Percentiles rank a stretch among this genome's conserved stretches.
Evolutionary conservation across 2,888 invertebrate genomes (phyloP).

Genomic region (Tipula unca): DNA sequence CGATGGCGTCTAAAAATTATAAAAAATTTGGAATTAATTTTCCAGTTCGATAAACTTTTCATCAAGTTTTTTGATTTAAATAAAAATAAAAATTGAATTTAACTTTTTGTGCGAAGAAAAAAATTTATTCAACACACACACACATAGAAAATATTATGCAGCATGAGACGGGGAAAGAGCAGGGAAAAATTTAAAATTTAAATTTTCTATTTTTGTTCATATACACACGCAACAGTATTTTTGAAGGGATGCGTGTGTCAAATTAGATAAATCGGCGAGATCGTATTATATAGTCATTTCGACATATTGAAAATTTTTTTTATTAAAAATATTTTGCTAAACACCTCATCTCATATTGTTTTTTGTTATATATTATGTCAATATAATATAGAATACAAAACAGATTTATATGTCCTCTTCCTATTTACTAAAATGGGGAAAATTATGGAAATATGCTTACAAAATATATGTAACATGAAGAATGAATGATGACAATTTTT

Average conservation of each 20-base stretch:
- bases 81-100: not conserved
- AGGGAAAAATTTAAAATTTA: constrained; percentile 16
- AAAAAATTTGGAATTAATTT: not conserved
- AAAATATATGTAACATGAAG: not conserved
- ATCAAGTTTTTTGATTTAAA: not conserved
- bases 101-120: not conserved
- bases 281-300: constrained; percentile 42
- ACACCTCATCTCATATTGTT: constrained; percentile 3
- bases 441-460: not conserved
- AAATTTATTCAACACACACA: not conserved
- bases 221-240: not conserved
- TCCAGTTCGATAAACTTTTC: constrained; percentile 10
- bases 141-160: no score
- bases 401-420: not conserved
- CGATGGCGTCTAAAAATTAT: not conserved
- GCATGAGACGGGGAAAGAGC: not conserved
- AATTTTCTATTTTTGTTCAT: constrained; percentile 8
- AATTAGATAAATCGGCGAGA: constrained; percentile 40
- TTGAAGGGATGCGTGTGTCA: constrained; percentile 28
- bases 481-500: not conserved
- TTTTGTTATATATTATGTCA: not conserved
- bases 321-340: constrained; percentile 16
- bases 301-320: constrained; percentile 35
- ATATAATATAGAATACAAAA: constrained; percentile 14
- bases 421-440: not conserved